Conservation (phyloP, 1,140 invertebrate species). For the Adelges cooleyi region DNA sequence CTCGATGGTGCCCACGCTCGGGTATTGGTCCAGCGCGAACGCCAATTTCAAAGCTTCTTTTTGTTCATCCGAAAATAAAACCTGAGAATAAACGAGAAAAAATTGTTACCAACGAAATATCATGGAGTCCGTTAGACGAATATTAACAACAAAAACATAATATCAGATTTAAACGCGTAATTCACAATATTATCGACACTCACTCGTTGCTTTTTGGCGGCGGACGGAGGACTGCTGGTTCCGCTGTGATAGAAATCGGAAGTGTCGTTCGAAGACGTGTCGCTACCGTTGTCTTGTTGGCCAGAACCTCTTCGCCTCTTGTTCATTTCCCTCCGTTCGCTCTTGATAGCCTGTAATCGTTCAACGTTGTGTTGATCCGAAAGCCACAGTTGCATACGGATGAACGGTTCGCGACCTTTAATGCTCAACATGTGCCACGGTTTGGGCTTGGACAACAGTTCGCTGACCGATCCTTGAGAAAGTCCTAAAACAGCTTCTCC, state of each 20-base stretch:
- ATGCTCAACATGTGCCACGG: conserved; percentile 99
- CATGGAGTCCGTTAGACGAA: no score
- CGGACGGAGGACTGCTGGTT: conserved; percentile 49
- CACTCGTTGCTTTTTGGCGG: conserved; percentile 67
- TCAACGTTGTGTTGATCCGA: conserved; percentile 90
- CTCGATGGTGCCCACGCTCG: conserved; percentile 88
- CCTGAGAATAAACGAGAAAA: background rate
- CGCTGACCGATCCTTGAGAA: conserved; percentile 93
- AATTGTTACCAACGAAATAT: no score
- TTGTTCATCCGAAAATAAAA: conserved; percentile 94
- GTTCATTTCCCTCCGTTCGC: conserved; percentile 77
- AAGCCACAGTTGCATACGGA: conserved; percentile 95
- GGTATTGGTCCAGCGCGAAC: conserved; percentile 91
- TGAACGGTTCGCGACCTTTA: conserved; percentile 95
- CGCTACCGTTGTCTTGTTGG: conserved; percentile 60
- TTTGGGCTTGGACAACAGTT: conserved; percentile 93
- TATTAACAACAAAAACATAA: no score
- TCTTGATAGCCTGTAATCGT: conserved; percentile 70
- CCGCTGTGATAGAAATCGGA: conserved; percentile 78
- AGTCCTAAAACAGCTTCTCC: conserved; percentile 91
- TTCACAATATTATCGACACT: no score
- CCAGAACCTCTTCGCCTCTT: conserved; percentile 55
- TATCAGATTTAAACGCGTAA: no score
- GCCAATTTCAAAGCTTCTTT: conserved; percentile 90
- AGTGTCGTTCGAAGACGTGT: conserved; percentile 76